phyloP scores from a whole-genome alignment of 2,113 vertebrate species.

The Dromiciops gliroides region DNA sequence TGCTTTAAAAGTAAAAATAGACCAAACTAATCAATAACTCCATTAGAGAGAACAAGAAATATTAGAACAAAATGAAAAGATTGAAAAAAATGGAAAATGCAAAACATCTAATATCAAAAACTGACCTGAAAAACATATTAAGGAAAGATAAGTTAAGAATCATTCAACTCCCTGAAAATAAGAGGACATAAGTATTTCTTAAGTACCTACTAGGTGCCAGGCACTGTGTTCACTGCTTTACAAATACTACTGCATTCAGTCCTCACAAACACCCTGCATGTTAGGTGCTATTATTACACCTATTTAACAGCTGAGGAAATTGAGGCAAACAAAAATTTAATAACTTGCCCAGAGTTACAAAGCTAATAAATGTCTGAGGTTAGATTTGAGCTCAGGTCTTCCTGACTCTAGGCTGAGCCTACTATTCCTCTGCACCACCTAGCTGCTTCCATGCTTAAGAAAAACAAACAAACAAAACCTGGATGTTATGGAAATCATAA shows the following conservation, averaged over 20 bases:
- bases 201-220: too few species aligned
- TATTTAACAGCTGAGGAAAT: background rate
- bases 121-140: background rate
- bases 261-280: background rate
- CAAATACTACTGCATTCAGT: background rate
- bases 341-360: too few species aligned
- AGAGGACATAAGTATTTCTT: too few species aligned
- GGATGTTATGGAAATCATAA: too few species aligned
- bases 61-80: background rate
- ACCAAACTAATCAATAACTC: background rate
- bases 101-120: background rate
- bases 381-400: too few species aligned
- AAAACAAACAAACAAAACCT: background rate
- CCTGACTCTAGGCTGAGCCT: too few species aligned
- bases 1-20: background rate
- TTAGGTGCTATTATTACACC: background rate
- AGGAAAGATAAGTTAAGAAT: background rate
- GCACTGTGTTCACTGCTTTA: background rate
- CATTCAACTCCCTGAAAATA: too few species aligned
- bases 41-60: background rate
- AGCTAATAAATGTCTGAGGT: too few species aligned
- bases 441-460: background rate
- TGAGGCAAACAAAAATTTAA: background rate
- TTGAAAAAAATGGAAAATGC: background rate
- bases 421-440: too few species aligned